Evolutionary conservation across 1,140 invertebrate species (phyloP), one percentile per base, ranked within the genome.

Genomic region (Asbolus verrucosus): DNA sequence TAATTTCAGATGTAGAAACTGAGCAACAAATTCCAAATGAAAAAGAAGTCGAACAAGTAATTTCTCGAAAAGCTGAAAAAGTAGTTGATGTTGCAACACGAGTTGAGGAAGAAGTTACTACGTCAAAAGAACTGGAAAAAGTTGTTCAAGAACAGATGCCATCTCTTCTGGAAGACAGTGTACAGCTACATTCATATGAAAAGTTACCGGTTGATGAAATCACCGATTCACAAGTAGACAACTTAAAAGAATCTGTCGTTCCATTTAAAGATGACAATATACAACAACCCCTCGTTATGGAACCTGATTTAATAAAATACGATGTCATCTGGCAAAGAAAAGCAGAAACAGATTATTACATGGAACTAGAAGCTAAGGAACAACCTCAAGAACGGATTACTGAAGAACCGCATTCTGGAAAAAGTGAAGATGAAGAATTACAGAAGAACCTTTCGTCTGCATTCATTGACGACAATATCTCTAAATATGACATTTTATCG

Each of bases 311-410:
- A 11, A 19, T 63, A n/a, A 33, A 39, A n/a, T 62, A 62, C 11
- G 60, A 62, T n/a, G n/a, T 62, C 1, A 21, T 38, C 13, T 13
- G 8, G 1, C 15, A 31, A 14, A 13, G n/a, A 13, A 61, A 31
- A 31, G 54, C 54, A 16, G 54, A 61, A 61, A 30, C 54, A 11
- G 54, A 61, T 14, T 31, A 61, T 33, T 16, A 43, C 15, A 43
- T 43, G n/a, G 9, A 11, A 6, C 13, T 16, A 18, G 16, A 4
- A 19, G 9, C 4, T 19, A 0, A 46, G 16, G 41, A 46, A 46
- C 1, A 8, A 6, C 11, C 46, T 5, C 3, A 27, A 30, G 18
- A 36, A 11, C n/a, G n/a, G n/a, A n/a, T n/a, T n/a, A n/a, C n/a
- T n/a, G n/a, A n/a, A n/a, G n/a, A n/a, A n/a, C n/a, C n/a, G n/a